Evolutionary conservation across 2,113 vertebrate genomes (phyloP).

Genomic region (Bagarius yarrelli): DNA sequence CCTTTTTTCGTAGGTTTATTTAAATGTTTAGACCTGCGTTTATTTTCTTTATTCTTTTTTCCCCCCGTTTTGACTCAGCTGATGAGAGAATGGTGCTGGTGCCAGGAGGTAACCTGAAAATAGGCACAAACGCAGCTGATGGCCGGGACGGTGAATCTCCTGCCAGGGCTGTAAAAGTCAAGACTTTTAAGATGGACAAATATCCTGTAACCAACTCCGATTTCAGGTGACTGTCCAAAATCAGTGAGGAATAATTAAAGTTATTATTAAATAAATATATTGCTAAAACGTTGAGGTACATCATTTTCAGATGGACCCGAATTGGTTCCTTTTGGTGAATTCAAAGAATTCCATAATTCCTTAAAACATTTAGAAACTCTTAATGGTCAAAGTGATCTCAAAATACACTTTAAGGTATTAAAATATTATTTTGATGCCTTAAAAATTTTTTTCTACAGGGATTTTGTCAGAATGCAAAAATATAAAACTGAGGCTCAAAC

Average conservation of each 20-base stretch:
- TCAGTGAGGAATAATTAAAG: not conserved
- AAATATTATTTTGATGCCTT: no score
- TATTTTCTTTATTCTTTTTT: not conserved
- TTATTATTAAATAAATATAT: not conserved
- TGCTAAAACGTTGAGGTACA: not conserved
- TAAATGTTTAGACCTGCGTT: not conserved
- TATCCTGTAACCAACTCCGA: constrained; percentile 84
- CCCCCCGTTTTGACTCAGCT: constrained; percentile 4
- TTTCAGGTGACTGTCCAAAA: constrained; percentile 77
- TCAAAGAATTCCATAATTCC: not conserved
- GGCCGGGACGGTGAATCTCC: constrained; percentile 76
- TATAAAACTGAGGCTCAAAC: constrained; percentile 90
- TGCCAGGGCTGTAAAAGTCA: constrained; percentile 66
- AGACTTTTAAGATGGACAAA: constrained; percentile 78
- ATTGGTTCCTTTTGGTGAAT: not conserved
- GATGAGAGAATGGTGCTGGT: constrained; percentile 70
- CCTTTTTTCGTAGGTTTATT: not conserved
- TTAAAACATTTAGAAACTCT: not conserved
- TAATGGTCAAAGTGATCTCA: not conserved
- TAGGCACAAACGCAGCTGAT: constrained; percentile 75
- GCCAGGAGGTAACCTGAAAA: constrained; percentile 75
- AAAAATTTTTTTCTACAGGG: constrained; percentile 73
- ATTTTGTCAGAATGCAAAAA: constrained; percentile 84
- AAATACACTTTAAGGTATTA: not conserved
- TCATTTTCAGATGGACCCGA: not conserved